Evolutionary conservation across 2,888 invertebrate species (phyloP), one percentile per base, ranked within the genome.

Genomic region (Myopa tessellatipennis): DNA sequence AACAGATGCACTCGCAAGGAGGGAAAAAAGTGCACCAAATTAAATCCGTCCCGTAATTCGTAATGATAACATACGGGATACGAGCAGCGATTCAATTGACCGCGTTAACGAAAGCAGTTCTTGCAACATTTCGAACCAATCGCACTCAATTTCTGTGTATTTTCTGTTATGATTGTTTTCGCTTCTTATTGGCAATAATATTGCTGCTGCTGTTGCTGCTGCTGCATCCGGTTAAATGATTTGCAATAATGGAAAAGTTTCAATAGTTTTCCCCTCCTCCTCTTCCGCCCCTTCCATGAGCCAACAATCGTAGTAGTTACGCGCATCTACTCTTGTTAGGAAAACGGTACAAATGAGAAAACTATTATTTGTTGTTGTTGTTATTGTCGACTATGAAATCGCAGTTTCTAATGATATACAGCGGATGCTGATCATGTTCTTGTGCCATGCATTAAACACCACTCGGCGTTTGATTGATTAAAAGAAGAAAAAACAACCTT

Each of bases 221-320:
- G 38, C 55, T 18, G 74, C 74, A 74, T 74, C 74, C 74, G 74
- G 65, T 65, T 74, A 65, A 74, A 52, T 74, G 67, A 74, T 67
- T 74, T 52, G 55, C 52, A 55, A 67, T 74, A 65, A 67, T 74
- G 65, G 74, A 74, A 65, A 67, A 65, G 50, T 74, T 67, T 72
- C 63, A 63, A 63, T 63, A 63, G 18, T 18, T 60, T 18, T 60
- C 60, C 18, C 60, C 12, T 16, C 18, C 60, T 60, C 60, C 18
- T 18, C 55, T 6, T 10, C 1, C 5, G 5, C 8, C 5, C 5
- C 55, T 16, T n/a, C 55, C 26, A 26, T 26, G 26, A 26, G 26
- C 26, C 26, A 26, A 3, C 14, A 55, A 55, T n/a, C n/a, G 55
- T 26, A 1, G 10, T n/a, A n/a, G 55, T 14, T 55, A 55, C 55